Conservation (phyloP, 2,113 vertebrate species). For the Tylochromis polylepis region DNA sequence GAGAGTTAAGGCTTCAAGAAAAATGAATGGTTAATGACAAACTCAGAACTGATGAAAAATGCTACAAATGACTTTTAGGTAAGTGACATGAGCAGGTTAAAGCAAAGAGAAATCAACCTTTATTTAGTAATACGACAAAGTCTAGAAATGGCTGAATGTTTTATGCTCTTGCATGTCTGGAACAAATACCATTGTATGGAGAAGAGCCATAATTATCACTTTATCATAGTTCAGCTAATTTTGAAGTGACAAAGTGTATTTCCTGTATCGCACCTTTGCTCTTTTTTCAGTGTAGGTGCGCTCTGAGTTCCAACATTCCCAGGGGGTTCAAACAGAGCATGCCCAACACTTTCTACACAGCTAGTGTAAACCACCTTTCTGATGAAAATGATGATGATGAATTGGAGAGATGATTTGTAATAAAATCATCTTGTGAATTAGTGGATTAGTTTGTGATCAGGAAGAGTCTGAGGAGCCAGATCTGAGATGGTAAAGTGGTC, state of each 20-base stretch:
- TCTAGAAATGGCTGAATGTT: not conserved
- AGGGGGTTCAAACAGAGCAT: not conserved
- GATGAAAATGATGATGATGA: not conserved
- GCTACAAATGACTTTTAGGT: not conserved
- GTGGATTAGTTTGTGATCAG: not conserved
- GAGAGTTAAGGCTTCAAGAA: too few relatives aligned
- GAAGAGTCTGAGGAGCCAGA: not conserved
- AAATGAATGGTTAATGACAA: too few relatives aligned
- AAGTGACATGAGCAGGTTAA: not conserved
- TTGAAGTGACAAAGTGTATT: not conserved
- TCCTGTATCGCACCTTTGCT: too few relatives aligned
- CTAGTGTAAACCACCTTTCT: not conserved
- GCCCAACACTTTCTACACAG: not conserved
- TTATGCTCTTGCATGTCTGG: not conserved
- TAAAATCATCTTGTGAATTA: not conserved
- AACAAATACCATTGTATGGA: not conserved
- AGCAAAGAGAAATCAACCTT: not conserved
- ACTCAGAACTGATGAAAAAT: too few relatives aligned
- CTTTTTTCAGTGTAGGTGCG: not conserved
- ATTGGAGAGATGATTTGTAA: not conserved
- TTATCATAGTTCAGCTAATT: not conserved
- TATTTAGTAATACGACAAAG: not conserved
- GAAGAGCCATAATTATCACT: not conserved
- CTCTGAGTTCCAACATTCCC: too few relatives aligned
- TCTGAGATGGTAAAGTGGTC: not conserved